Conservation (phyloP, 2,113 vertebrate genomes). For the Syngnathus typhle region DNA sequence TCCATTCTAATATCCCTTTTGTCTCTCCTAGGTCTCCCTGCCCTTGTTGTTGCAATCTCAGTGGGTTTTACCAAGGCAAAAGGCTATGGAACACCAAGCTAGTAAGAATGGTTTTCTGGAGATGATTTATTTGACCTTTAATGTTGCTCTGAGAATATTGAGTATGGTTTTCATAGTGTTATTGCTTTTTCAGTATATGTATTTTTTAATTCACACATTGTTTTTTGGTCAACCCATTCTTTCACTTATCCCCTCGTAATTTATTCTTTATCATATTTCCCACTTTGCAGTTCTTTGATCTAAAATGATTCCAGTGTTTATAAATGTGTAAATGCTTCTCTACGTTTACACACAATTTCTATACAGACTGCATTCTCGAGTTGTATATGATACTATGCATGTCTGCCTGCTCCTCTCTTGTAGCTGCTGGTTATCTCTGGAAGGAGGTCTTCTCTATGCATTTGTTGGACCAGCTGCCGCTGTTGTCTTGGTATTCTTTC, state of each 20-base stretch:
- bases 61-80: constrained; percentile 98
- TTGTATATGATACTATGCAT: not conserved
- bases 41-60: constrained; percentile 91
- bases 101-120: constrained; percentile 75
- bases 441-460: constrained; percentile 87
- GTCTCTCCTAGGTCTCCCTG: constrained; percentile 76
- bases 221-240: not conserved
- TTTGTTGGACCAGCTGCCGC: constrained; percentile 96
- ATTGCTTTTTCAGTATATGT: constrained; percentile 11
- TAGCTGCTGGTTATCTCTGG: constrained; percentile 87
- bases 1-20: not conserved
- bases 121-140: not conserved
- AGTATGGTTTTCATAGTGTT: constrained; percentile 15
- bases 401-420: constrained; percentile 12
- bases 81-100: constrained; percentile 93
- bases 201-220: not conserved
- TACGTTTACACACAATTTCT: not conserved
- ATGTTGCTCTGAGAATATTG: constrained; percentile 17
- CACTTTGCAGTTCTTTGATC: not conserved
- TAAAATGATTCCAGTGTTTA: too few relatives aligned
- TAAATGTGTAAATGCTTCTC: not conserved
- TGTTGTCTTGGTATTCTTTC: constrained; percentile 80
- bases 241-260: not conserved
- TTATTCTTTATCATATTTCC: not conserved
- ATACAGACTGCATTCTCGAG: not conserved